phyloP scores from a whole-genome alignment of 2,113 vertebrate species.

The Hydrochoerus hydrochaeris region DNA sequence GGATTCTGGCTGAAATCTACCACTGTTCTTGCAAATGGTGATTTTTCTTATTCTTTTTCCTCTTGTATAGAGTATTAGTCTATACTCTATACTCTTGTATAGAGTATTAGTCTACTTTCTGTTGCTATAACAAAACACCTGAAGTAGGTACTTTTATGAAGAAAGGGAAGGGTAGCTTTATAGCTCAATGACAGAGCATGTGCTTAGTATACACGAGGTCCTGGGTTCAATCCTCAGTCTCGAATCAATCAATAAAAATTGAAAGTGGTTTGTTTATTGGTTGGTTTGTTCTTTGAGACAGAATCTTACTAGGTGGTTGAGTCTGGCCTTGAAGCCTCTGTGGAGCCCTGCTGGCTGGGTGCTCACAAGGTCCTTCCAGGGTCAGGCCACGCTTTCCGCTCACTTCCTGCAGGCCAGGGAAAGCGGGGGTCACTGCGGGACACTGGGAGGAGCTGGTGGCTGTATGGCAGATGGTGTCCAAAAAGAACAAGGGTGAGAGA shows the following conservation, averaged over 20 bases:
- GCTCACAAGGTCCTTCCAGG: neutral
- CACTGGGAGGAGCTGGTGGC: neutral
- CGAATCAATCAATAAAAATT: neutral
- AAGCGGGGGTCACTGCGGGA: neutral
- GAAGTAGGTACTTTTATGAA: neutral
- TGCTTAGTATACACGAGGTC: neutral
- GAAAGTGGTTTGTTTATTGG: neutral
- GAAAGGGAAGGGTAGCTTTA: neutral
- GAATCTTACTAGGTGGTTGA: neutral
- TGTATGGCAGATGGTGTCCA: neutral
- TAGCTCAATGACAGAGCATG: neutral
- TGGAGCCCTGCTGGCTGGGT: neutral
- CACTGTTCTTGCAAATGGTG: neutral
- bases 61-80: neutral
- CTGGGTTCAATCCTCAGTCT: neutral
- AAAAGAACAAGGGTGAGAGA: neutral
- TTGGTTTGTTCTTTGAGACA: neutral
- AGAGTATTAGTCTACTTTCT: neutral
- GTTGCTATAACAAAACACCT: neutral
- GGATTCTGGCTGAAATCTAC: neutral
- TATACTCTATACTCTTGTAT: too few relatives aligned
- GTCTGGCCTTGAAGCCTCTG: neutral
- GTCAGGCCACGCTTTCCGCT: neutral
- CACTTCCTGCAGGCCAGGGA: neutral
- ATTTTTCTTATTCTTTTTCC: slow-evolving; percentile 18